Conservation (phyloP, 2,113 vertebrate genomes). For the Glaucidium brasilianum region DNA sequence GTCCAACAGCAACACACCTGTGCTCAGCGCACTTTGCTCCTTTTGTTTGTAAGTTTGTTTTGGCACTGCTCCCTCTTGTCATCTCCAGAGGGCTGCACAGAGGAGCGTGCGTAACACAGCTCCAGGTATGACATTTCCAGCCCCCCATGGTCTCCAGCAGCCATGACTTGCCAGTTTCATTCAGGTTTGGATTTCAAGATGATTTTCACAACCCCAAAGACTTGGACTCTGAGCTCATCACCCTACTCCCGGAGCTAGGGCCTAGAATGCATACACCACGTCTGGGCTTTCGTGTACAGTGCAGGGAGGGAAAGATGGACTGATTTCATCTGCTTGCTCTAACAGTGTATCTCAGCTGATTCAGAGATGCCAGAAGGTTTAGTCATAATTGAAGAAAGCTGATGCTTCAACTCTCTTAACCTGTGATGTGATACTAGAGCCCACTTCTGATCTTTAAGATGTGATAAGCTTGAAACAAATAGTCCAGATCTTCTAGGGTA, state of each 20-base stretch:
- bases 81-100: neutral
- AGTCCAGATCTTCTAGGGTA: neutral
- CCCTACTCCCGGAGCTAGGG: neutral
- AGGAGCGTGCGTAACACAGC: rapidly evolving
- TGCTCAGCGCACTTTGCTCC: neutral
- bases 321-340: neutral
- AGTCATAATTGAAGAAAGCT: neutral
- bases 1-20: neutral
- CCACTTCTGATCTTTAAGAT: neutral
- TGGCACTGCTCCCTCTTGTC: neutral
- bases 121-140: neutral
- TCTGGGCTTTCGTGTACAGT: neutral
- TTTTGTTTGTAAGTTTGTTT: neutral
- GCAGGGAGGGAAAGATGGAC: neutral
- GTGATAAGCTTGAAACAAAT: neutral
- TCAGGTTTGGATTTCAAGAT: neutral
- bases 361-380: constrained; percentile 6
- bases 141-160: rapidly evolving
- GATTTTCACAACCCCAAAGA: neutral
- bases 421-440: neutral
- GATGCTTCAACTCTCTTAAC: constrained; percentile 22
- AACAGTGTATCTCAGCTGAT: neutral
- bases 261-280: neutral
- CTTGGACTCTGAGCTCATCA: neutral
- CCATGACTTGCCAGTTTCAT: neutral